Base-by-base conservation (phyloP, 2,888 invertebrate species). In the Spodoptera littoralis region DNA sequence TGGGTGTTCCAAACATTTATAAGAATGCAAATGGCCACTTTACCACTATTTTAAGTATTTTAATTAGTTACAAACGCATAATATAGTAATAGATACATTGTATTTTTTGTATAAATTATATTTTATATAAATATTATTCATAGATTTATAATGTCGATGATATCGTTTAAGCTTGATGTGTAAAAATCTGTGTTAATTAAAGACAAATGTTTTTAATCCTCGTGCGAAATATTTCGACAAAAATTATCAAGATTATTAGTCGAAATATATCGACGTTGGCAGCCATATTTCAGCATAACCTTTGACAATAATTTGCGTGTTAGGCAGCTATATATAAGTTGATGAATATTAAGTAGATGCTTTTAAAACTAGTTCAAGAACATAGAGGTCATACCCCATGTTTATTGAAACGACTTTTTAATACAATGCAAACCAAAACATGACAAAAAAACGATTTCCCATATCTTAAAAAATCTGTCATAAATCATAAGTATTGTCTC, bases 401-500 rank as follows among this genome's bases (percentile, higher is more conserved):
- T 72, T 58, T 67, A 70, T 65, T 47, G 60, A 63, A 75, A 70
- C 75, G 22, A n/a, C 30, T 45, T 65, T 70, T 74, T 54, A 57
- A 70, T 59, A 72, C 50, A 71, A 61, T 53, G 3, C 60, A 53
- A 1, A 56, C 57, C 49, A 67, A 71, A 73, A 76, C 76, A 59
- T 60, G 6, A 66, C 55, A 22, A 69, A 76, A 71, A 76, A 77
- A 73, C 57, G 46, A 11, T 66, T 75, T 77, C 85, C 81, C 84
- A 85, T 85, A 84, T 80, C 79, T 82, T 81, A 81, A 60, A 58
- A 67, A 49, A 53, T 11, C 30, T 30, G 55, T 78, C 73, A 83
- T 83, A 82, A 81, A 86, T 85, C 85, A 84, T 42, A 48, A 52
- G 53, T 70, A 81, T 88, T 88, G 88, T 88, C 83, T 88, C 80